A percentile compares a stretch with the other conserved stretches of the same genome.
phyloP scores from a whole-genome alignment of 2,888 invertebrate species.

The Odontothrips loti region DNA sequence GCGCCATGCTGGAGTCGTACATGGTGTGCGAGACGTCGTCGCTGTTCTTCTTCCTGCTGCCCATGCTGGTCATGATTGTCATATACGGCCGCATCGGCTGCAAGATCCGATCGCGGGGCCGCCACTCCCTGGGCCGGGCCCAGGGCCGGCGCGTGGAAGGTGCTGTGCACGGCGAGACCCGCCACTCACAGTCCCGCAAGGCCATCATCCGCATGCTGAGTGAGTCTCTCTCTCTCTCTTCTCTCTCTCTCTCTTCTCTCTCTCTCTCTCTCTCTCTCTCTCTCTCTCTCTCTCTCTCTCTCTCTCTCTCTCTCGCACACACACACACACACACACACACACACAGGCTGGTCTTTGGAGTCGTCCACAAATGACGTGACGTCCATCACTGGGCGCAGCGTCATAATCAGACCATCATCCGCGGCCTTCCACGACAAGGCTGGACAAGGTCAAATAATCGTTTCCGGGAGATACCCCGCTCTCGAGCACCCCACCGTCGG shows the following conservation, averaged over 20 bases:
- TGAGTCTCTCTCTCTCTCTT: constrained; percentile 46
- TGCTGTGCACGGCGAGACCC: constrained; percentile 64
- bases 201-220: constrained; percentile 77
- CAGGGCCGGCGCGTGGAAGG: constrained; percentile 55
- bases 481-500: no score
- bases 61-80: constrained; percentile 66
- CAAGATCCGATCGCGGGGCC: constrained; percentile 55
- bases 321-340: no score
- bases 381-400: no score
- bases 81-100: constrained; percentile 76
- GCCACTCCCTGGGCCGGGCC: constrained; percentile 49
- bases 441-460: no score
- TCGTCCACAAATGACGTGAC: no score
- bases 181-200: constrained; percentile 65
- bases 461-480: no score
- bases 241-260: not conserved
- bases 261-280: not conserved
- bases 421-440: no score
- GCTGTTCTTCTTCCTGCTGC: constrained; percentile 74
- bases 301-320: no score
- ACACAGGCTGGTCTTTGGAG: no score
- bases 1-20: constrained; percentile 63
- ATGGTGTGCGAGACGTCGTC: constrained; percentile 73
- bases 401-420: no score
- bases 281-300: constrained; percentile 31